phyloP scores from a whole-genome alignment of 2,113 vertebrate genomes.

The Chlorodrepanis virens region DNA sequence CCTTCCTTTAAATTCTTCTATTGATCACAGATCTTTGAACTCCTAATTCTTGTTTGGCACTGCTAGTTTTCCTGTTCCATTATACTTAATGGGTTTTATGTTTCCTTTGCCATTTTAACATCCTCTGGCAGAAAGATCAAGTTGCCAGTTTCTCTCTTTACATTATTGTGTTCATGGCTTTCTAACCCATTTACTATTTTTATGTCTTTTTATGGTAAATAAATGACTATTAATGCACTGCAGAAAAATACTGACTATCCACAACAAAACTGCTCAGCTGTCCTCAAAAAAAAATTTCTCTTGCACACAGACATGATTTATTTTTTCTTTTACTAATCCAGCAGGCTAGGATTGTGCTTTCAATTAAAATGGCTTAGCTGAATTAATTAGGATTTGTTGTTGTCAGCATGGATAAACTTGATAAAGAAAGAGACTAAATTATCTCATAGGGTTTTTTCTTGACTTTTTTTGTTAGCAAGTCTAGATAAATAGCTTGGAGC shows the following conservation, averaged over 20 bases:
- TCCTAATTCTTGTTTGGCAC: not conserved
- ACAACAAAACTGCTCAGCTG: not conserved
- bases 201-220: not conserved
- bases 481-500: not conserved
- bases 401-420: conserved; percentile 9
- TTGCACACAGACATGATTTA: not conserved
- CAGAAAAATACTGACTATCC: not conserved
- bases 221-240: not conserved
- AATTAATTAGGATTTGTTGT: conserved; percentile 30
- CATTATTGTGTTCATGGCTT: not conserved
- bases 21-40: not conserved
- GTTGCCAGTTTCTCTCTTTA: not conserved
- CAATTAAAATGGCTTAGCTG: conserved; percentile 13
- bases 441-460: not conserved
- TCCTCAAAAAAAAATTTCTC: not conserved
- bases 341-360: not conserved
- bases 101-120: not conserved
- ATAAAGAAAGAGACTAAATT: not conserved
- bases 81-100: not conserved
- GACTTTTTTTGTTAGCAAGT: not conserved
- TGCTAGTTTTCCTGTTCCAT: not conserved
- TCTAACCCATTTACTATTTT: not conserved
- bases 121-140: not conserved
- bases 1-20: not conserved
- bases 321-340: not conserved